Base-by-base conservation (phyloP, 2,113 vertebrate genomes). In the Salvelinus alpinus region DNA sequence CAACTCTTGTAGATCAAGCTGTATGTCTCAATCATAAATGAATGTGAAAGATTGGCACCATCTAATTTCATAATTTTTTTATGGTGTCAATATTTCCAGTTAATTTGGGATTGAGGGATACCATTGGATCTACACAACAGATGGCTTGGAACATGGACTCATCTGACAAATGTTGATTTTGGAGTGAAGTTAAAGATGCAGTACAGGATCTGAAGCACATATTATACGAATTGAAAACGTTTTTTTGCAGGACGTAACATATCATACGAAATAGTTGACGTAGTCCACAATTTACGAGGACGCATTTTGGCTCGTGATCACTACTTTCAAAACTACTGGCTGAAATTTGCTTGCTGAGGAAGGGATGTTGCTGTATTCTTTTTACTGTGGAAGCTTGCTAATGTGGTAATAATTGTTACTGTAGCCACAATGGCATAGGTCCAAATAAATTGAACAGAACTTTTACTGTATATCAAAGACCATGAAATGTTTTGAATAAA, bases 161-260 rank as follows among this genome's bases (percentile, higher is more conserved):
- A 24, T 71, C 64, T 65, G 22, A 65, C 13, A 34, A 47, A 44
- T 68, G 77, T 72, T 77, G 24, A 65, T 82, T 74, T 27, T 73
- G 29, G n/a, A 47, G 34, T 7, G n/a, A 65, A 44, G 38, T 44
- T 44, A 44, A 44, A 44, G 2, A 44, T 44, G 9, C 38, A 44
- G 38, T 44, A 9, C 38, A 44, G 38, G 38, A 44, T 44, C 38
- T 44, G 38, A 44, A 44, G 38, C 38, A 44, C 8, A 2, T 44
- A 44, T 44, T 44, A 44, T 44, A 44, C 9, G 9, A 44, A 12
- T 44, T 44, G 9, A 12, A 11, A 44, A 44, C 0, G 9, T 11
- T 44, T 44, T 44, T 44, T 44, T 44, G 38, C 9, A 11, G 8
- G 38, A 12, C 11, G 8, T 11, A 44, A 12, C 38, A 11, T 44